Evolutionary conservation across 1,140 invertebrate genomes (phyloP).

Genomic region (Catajapyx aquilonaris): DNA sequence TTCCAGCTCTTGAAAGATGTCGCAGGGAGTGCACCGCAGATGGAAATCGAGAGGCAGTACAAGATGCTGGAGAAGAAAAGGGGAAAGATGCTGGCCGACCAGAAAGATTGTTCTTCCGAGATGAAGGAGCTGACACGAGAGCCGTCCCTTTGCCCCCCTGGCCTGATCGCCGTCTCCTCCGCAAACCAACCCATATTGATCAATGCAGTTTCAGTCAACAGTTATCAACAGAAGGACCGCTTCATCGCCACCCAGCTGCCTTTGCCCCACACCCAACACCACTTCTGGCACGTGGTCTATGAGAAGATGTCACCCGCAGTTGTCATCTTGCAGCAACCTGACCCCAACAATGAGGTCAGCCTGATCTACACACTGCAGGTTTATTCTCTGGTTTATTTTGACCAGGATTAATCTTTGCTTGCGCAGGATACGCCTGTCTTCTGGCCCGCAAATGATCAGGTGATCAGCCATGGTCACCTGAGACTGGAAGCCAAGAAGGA

Average conservation of each 20-base stretch:
- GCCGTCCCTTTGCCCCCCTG: background rate
- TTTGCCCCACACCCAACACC: conserved; percentile 24
- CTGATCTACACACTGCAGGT: background rate
- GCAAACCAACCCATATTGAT: background rate
- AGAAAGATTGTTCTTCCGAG: no score
- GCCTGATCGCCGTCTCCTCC: background rate
- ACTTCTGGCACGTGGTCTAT: conserved; percentile 38
- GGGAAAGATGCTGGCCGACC: background rate
- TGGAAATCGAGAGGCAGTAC: background rate
- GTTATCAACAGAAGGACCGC: conserved; percentile 8
- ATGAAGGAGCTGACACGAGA: background rate
- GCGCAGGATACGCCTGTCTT: background rate
- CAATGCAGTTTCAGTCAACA: background rate
- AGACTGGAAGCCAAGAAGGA: background rate
- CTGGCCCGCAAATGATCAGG: background rate
- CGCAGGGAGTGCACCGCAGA: background rate
- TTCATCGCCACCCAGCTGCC: conserved; percentile 29
- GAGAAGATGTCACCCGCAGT: conserved; percentile 32
- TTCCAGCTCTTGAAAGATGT: background rate
- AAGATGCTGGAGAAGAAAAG: background rate
- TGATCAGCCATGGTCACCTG: background rate
- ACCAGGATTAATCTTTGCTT: background rate
- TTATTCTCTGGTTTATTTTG: background rate
- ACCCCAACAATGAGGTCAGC: conserved; percentile 5
- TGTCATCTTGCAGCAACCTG: conserved; percentile 25